These are phyloP conservation scores for Pterocles burchelli DNA, from an alignment of 2,113 vertebrate genomes.

Conservation along the genomic window DNA sequence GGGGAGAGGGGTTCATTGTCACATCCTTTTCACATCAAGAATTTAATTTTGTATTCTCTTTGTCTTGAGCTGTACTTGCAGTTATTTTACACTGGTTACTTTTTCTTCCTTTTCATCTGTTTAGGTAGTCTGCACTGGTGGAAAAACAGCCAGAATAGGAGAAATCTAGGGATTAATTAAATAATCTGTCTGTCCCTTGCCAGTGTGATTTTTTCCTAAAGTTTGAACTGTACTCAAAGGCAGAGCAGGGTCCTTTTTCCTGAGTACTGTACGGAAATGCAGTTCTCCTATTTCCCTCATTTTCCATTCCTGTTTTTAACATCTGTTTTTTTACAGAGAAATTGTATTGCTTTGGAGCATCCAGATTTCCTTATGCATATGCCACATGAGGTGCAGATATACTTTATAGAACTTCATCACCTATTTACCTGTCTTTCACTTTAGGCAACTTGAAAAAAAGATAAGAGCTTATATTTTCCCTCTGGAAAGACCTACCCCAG, in stretches of 20 bases:
- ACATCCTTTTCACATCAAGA: constrained; percentile 74
- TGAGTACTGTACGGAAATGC: not conserved
- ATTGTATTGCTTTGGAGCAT: not conserved
- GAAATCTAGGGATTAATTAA: constrained; percentile 16
- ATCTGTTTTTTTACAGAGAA: not conserved
- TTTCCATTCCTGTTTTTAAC: not conserved
- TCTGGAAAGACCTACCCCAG: not conserved
- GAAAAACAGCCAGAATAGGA: not conserved
- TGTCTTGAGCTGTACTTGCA: constrained; percentile 61
- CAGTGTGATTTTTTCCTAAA: constrained; percentile 34
- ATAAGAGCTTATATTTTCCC: not conserved
- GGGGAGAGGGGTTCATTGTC: constrained; percentile 71
- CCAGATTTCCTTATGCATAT: not conserved
- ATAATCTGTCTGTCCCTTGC: not conserved
- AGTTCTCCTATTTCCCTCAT: not conserved
- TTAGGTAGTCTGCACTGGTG: not conserved
- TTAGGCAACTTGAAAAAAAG: not conserved
- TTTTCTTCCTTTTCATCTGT: constrained; percentile 15
- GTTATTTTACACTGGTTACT: constrained; percentile 46
- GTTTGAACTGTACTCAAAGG: constrained; percentile 29
- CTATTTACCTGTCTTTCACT: not conserved
- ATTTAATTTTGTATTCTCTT: constrained; percentile 81
- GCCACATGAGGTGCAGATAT: not conserved
- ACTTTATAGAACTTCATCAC: not conserved
- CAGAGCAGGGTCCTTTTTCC: not conserved